Evolutionary conservation across 2,113 vertebrate genomes (phyloP).

Genomic region (Cairina moschata): DNA sequence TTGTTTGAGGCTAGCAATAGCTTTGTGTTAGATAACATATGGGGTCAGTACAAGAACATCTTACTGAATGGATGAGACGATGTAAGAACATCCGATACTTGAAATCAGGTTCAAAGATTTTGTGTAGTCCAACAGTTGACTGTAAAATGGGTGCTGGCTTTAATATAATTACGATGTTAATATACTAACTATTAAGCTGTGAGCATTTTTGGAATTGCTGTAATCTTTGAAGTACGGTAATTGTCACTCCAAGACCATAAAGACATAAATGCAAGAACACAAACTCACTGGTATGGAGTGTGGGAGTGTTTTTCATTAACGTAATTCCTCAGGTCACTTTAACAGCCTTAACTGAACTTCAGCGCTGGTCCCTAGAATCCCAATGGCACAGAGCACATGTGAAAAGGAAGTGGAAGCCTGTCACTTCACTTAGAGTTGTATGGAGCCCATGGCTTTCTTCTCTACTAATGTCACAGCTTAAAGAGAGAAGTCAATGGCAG

Average conservation of each 20-base stretch:
- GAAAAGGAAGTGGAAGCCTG: background rate
- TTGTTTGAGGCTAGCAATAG: too few species aligned
- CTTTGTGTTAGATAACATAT: background rate
- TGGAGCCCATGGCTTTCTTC: background rate
- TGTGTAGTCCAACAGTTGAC: background rate
- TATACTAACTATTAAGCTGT: background rate
- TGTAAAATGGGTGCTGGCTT: background rate
- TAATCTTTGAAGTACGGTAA: background rate
- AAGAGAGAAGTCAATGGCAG: background rate
- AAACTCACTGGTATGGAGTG: background rate
- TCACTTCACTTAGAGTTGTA: background rate
- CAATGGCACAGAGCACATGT: background rate
- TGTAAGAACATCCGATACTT: accelerated
- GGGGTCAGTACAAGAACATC: background rate
- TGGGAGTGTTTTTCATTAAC: background rate
- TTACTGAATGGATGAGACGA: background rate
- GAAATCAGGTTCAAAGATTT: background rate
- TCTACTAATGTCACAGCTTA: background rate
- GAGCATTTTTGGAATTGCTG: background rate
- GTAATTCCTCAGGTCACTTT: background rate
- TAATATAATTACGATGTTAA: background rate
- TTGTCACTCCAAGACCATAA: background rate
- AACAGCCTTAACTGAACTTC: background rate
- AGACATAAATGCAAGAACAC: background rate
- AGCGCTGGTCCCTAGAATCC: background rate